These are phyloP conservation scores for Neodiprion fabricii DNA, from an alignment of 1,140 invertebrate species.

Conservation along the genomic window DNA sequence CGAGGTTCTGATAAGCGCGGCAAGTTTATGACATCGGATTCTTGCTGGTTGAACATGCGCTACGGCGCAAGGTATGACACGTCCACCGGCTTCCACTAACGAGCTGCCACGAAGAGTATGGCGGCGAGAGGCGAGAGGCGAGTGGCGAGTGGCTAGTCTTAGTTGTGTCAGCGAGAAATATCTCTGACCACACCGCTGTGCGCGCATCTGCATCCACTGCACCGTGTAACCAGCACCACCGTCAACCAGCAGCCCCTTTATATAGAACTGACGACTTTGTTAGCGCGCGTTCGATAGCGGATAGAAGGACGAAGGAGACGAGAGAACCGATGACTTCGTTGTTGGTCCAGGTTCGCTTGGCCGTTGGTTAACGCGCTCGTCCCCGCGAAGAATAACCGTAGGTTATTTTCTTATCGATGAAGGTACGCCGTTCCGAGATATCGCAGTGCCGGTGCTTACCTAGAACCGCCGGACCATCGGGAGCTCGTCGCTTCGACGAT, in stretches of 20 bases:
- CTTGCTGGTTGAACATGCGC: slow-evolving; percentile 29
- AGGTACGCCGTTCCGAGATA: not conserved
- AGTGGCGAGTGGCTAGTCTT: slow-evolving; percentile 14
- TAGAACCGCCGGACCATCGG: not conserved
- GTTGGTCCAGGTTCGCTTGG: not conserved
- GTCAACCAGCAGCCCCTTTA: slow-evolving; percentile 24
- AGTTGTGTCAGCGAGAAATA: slow-evolving; percentile 45
- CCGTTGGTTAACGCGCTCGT: not conserved
- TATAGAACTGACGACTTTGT: slow-evolving; percentile 49
- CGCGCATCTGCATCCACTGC: slow-evolving; percentile 34
- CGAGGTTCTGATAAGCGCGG: slow-evolving; percentile 23
- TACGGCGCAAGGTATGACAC: slow-evolving; percentile 30
- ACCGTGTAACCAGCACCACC: not conserved
- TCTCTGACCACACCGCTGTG: slow-evolving; percentile 29
- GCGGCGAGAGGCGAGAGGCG: too few species aligned
- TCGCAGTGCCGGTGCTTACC: not conserved
- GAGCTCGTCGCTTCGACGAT: not conserved
- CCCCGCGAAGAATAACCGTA: not conserved
- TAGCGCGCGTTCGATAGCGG: slow-evolving; percentile 38
- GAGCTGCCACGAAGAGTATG: slow-evolving; percentile 28
- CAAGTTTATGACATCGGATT: slow-evolving; percentile 43
- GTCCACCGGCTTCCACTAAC: slow-evolving; percentile 38
- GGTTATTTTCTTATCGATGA: not conserved
- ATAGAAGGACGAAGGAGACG: slow-evolving; percentile 22
- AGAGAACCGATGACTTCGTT: not conserved